Evolutionary conservation across 2,888 invertebrate genomes (phyloP).

Genomic region (Caenorhabditis japonica): DNA sequence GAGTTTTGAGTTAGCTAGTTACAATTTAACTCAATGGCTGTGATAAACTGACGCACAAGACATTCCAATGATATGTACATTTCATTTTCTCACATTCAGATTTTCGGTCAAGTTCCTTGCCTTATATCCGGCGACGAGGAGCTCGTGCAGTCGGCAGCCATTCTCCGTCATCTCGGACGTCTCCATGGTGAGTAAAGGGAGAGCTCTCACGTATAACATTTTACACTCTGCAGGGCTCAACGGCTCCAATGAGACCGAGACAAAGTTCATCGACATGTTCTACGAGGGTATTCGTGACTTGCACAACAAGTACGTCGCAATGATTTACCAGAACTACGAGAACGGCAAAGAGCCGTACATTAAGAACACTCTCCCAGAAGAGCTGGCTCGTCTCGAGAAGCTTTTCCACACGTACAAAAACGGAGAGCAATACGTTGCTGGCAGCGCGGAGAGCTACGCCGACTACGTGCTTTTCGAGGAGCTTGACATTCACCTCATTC

Average conservation of each 20-base stretch:
- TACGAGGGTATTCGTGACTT: conserved; percentile 63
- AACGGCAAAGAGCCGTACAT: conserved; percentile 60
- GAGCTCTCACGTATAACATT: too few species aligned
- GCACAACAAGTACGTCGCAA: conserved; percentile 61
- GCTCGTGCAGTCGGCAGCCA: conserved; percentile 67
- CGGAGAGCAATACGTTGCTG: conserved; percentile 64
- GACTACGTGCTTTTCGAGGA: conserved; percentile 72
- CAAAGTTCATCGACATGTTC: conserved; percentile 64
- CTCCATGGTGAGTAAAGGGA: conserved; percentile 49
- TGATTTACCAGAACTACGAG: conserved; percentile 65
- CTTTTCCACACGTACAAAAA: conserved; percentile 62
- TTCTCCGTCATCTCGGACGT: conserved; percentile 67
- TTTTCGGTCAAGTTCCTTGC: conserved; percentile 68
- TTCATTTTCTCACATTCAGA: conserved; percentile 48
- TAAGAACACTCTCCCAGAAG: conserved; percentile 53
- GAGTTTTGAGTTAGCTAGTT: too few species aligned
- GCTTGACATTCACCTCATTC: conserved; percentile 65
- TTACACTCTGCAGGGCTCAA: conserved; percentile 63
- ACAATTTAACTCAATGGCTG: too few species aligned
- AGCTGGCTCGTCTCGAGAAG: conserved; percentile 58
- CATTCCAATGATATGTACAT: too few species aligned
- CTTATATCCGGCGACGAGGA: conserved; percentile 59
- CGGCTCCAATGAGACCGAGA: conserved; percentile 62
- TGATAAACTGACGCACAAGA: too few species aligned
- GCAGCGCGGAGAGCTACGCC: conserved; percentile 66